Base-by-base conservation (phyloP, 2,888 invertebrate species). In the Watsonalla binaria region DNA sequence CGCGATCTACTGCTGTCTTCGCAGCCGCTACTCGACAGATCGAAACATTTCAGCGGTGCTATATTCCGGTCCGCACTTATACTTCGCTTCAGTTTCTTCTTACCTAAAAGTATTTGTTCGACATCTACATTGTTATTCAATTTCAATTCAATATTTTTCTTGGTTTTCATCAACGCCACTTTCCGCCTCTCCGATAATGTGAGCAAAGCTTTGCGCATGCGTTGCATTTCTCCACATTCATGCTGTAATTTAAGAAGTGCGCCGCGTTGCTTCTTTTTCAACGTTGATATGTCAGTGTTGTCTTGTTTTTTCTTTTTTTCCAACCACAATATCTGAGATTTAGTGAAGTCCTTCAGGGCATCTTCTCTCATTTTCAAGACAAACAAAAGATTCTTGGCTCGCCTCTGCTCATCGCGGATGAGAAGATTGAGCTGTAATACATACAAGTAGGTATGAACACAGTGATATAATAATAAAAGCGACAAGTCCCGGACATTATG, bases 141-240 rank as follows among this genome's bases (percentile, higher is more conserved):
- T 64, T 85, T 87, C 45, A 87, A 64, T 64, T 90, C 89, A 54
- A 90, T 83, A 55, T 84, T 88, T 58, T 82, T 88, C 61, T 88
- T 90, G 0, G 90, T 90, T 66, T 84, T 88, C 77, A 89, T 81
- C 51, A 90, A 83, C 33, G 84, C 86, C 6, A 80, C 66, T 73
- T 89, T 89, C 0, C 90, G 77, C 59, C 83, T 86, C 45, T 90
- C 89, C 0, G 89, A 87, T 51, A 88, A 76, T 5, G 87, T 75
- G 35, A 90, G 71, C 13, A 90, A 66, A 6, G 89, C 86, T 63
- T 86, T 89, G 5, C 89, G 81, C 86, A 90, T 90, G 68, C 93
- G 89, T 68, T 92, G 92, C 88, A 94, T 93, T 78, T 94, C 94
- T 50, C 93, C 93, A 74, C 93, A 93, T 69, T 94, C 94, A 71